Conservation (phyloP, 2,888 invertebrate genomes). For the Asteroscopus sphinx region DNA sequence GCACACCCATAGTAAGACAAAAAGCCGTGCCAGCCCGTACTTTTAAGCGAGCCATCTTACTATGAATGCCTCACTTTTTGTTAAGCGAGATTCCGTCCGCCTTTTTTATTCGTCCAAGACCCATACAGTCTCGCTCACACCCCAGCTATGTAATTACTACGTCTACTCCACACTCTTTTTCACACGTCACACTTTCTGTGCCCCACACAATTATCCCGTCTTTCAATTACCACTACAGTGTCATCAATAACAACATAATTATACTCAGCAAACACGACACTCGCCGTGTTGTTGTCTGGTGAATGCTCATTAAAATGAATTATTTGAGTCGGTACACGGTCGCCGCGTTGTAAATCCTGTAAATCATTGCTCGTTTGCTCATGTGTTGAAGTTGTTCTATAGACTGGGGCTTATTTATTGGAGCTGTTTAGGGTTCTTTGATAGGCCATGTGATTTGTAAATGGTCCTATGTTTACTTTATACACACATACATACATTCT, state of each 20-base stretch:
- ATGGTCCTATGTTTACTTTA: too few relatives aligned
- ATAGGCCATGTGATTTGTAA: neutral
- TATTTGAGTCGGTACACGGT: slow-evolving; percentile 48
- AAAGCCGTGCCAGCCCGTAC: too few relatives aligned
- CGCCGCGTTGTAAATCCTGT: slow-evolving; percentile 44
- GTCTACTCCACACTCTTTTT: too few relatives aligned
- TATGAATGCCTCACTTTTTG: too few relatives aligned
- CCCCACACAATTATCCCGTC: slow-evolving; percentile 4
- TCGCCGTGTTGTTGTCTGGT: slow-evolving; percentile 48
- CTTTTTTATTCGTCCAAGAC: too few relatives aligned
- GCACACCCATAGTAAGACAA: too few relatives aligned
- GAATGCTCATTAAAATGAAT: slow-evolving; percentile 60
- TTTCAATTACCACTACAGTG: slow-evolving; percentile 28
- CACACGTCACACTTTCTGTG: neutral
- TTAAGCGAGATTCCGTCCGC: too few relatives aligned
- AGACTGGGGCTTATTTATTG: slow-evolving; percentile 22
- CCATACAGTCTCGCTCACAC: too few relatives aligned
- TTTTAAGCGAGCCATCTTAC: too few relatives aligned
- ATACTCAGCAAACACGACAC: slow-evolving; percentile 41
- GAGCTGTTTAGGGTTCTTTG: slow-evolving; percentile 2
- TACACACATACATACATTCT: too few relatives aligned
- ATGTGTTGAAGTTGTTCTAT: slow-evolving; percentile 33
- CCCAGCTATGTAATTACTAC: too few relatives aligned
- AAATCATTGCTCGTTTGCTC: slow-evolving; percentile 45
- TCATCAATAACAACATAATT: slow-evolving; percentile 47